Evolutionary conservation across 2,113 vertebrate species (phyloP).

Genomic region (Phyllopteryx taeniolatus): DNA sequence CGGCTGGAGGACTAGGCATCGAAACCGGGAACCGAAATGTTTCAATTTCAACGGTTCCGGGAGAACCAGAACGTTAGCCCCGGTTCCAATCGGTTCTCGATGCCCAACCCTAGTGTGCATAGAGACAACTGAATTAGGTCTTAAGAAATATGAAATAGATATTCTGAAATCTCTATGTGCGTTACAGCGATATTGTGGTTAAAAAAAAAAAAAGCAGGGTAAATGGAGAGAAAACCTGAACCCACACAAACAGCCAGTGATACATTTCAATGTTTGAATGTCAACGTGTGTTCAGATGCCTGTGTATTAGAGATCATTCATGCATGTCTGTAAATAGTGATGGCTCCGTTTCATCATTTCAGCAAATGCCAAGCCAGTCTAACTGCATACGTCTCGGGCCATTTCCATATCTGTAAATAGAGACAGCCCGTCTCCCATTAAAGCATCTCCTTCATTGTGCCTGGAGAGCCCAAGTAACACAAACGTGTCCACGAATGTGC

Average conservation of each 20-base stretch:
- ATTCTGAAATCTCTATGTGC: background rate
- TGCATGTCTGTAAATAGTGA: conserved; percentile 37
- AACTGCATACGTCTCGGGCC: conserved; percentile 41
- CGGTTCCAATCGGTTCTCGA: no score
- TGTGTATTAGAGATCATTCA: background rate
- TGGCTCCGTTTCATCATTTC: conserved; percentile 54
- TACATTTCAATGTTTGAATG: conserved; percentile 13
- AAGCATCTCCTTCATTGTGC: conserved; percentile 28
- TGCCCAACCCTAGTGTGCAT: background rate
- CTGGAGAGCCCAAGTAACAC: conserved; percentile 35
- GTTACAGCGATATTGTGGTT: no score
- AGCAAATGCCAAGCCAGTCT: conserved; percentile 58
- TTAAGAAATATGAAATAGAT: background rate
- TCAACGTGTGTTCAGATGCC: background rate
- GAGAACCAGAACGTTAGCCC: no score
- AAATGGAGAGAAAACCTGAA: conserved; percentile 12
- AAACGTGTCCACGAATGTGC: conserved; percentile 29
- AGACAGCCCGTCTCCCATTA: conserved; percentile 49
- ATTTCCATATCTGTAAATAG: conserved; percentile 63
- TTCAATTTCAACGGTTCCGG: no score
- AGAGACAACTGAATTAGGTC: background rate
- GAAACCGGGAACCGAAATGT: no score
- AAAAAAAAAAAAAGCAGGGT: no score
- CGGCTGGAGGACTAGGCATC: no score
- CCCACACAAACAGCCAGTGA: conserved; percentile 5